Evolutionary conservation across 2,113 vertebrate genomes (phyloP), one percentile per base, ranked within the genome.

Genomic region (Bagarius yarrelli): DNA sequence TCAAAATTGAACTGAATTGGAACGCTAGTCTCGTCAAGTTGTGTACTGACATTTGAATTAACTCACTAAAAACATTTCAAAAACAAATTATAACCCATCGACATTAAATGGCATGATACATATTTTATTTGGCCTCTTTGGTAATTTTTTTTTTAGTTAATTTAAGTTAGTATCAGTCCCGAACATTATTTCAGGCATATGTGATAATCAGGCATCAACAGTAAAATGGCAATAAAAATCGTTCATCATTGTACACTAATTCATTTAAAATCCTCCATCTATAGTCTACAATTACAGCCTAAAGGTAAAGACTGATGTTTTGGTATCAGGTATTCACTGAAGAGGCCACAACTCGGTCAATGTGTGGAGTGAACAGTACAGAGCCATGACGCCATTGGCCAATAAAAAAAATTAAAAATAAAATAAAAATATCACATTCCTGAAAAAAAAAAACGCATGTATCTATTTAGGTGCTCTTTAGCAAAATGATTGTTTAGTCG

Each of bases 101-200:
- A 40, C 16, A 52, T 76, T 21, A 47, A 72, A 56, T 19, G 36
- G 71, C 64, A 57, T 59, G 57, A 30, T 57, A 60, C 76, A 72
- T 64, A 52, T 80, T 67, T 57, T 66, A 59, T 76, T 66, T 83
- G 84, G 77, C 84, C 63, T 83, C 81, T 85, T 85, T 85, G 76
- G 80, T 85, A 57, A 69, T 55, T 34, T 16, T 69, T 79, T 70
- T 23, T 77, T 34, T 19, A 36, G 44, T 47, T 47, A 40, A 8
- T 63, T 32, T 23, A 56, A 15, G 23, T 34, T 56, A 53, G 32
- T 53, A 36, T 5, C 36, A 73, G 50, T 15, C 59, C 16, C n/a
- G 47, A 78, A 63, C 34, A 11, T 73, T 5, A 69, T 8, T 69
- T 73, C 27, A 76, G 78, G 69, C 47, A 52, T 30, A 8, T 32